These are phyloP conservation scores for Piaya cayana DNA, from an alignment of 2,113 vertebrate species.

Conservation along the genomic window DNA sequence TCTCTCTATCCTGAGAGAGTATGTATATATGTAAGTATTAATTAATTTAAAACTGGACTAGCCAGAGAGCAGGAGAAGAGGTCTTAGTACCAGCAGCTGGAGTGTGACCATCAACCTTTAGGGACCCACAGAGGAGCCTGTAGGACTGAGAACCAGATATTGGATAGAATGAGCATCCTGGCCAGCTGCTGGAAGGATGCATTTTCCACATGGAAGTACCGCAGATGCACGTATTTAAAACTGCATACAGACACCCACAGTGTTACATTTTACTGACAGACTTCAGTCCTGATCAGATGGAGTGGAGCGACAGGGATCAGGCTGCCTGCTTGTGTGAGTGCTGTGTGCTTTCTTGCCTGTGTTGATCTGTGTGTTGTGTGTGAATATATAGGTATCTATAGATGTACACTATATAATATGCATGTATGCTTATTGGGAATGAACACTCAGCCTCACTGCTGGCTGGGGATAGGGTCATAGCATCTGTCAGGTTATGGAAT, in stretches of 20 bases:
- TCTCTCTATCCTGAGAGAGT: not conserved
- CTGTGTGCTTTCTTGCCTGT: not conserved
- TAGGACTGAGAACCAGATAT: not conserved
- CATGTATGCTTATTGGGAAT: not conserved
- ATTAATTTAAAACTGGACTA: not conserved
- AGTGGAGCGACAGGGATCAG: not conserved
- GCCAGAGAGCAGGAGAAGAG: not conserved
- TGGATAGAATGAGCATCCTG: not conserved
- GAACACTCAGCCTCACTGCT: not conserved
- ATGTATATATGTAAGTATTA: not conserved
- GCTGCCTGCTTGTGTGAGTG: not conserved
- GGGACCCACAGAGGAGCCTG: not conserved
- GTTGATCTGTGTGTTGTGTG: not conserved
- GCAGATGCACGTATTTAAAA: not conserved
- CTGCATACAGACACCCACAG: not conserved
- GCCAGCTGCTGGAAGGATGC: not conserved
- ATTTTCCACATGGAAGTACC: not conserved
- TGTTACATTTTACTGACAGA: not conserved
- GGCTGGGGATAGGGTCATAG: not conserved
- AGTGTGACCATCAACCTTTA: not conserved
- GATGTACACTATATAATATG: accelerated
- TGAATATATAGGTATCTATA: accelerated
- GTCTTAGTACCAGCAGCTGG: not conserved
- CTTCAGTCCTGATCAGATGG: not conserved
- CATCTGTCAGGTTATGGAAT: not conserved